Evolutionary conservation across 2,113 vertebrate genomes (phyloP), one percentile per base, ranked within the genome.

Genomic region (Monarcha castaneiventris): DNA sequence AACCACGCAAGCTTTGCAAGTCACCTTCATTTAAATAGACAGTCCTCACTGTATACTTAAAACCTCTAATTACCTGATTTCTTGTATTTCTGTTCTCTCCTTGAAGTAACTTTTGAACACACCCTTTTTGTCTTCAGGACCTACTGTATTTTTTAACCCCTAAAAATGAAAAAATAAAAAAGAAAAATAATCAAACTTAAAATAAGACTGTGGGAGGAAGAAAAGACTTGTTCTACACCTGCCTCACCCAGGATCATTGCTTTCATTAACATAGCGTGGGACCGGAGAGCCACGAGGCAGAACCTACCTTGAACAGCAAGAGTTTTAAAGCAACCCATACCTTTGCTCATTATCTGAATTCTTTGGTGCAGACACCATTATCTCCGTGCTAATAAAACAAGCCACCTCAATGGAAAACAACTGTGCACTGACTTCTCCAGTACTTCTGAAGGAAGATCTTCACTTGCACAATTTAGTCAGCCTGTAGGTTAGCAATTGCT

Each of bases 191-290:
- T 61, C 66, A 72, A 87, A 79, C 13, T 82, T 64, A 49, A 79
- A 87, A 20, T 52, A 82, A 77, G 49, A 74, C 35, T 0, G 3
- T 52, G 37, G 76, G 88, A 96, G 39, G 83, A 84, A 84, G 13
- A 74, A 92, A 90, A 85, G 72, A 8, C 59, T 93, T 80, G 58
- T 62, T 81, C 79, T 69, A 51, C 11, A 54, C 41, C 46, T 69
- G 51, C 51, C 58, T 83, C 22, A 29, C 51, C n/a, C 59, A 76
- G 59, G 41, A 83, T 33, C 79, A 17, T 4, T 54, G 46, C 37
- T 74, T 79, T 74, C 0, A 0, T 21, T 78, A 92, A 43, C 1
- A 3, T 7, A 85, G 44, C 1, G 0, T 46, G 54, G 63, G 58
- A 82, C 63, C 41, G 1, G n/a, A 76, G 49, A 87, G 33, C 43